Evolutionary conservation across 1,140 invertebrate genomes (phyloP).

Genomic region (Drosophila littoralis): DNA sequence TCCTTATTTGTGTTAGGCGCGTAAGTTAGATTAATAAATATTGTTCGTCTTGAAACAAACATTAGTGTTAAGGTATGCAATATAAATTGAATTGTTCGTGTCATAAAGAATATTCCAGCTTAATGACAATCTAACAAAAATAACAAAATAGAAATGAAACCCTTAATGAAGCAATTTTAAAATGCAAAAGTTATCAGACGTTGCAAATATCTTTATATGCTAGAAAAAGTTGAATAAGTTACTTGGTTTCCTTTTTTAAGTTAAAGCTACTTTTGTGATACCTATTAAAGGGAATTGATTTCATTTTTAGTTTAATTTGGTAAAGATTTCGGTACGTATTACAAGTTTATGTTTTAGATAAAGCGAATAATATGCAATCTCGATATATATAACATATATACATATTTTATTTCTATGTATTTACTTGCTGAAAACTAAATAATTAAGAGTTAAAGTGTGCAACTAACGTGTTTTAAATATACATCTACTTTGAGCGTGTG

Average conservation of each 20-base stretch:
- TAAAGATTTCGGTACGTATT: slow-evolving; percentile 47
- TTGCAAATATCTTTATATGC: slow-evolving; percentile 35
- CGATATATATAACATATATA: slow-evolving; percentile 30
- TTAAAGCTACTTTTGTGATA: slow-evolving; percentile 79
- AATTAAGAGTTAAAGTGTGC: slow-evolving; percentile 68
- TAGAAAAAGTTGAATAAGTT: slow-evolving; percentile 24
- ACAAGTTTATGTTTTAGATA: slow-evolving; percentile 19
- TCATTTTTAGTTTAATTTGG: slow-evolving; percentile 66
- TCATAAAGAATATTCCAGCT: slow-evolving; percentile 60
- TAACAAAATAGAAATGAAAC: slow-evolving; percentile 9
- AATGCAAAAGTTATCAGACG: slow-evolving; percentile 33
- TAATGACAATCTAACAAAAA: slow-evolving; percentile 67
- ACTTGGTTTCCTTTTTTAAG: slow-evolving; percentile 40
- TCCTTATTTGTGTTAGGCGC: slow-evolving; percentile 40
- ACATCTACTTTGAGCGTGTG: neutral
- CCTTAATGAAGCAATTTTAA: neutral
- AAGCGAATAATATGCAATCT: slow-evolving; percentile 45
- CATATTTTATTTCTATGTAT: slow-evolving; percentile 66
- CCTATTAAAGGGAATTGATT: slow-evolving; percentile 61
- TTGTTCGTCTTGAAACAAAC: slow-evolving; percentile 38
- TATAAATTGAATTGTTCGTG: slow-evolving; percentile 41
- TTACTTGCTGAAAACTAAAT: slow-evolving; percentile 75
- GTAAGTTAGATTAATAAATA: slow-evolving; percentile 45
- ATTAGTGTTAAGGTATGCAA: slow-evolving; percentile 23
- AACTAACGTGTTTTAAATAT: slow-evolving; percentile 45